Base-by-base conservation (phyloP, 2,888 invertebrate species). In the Drosophila incognita region DNA sequence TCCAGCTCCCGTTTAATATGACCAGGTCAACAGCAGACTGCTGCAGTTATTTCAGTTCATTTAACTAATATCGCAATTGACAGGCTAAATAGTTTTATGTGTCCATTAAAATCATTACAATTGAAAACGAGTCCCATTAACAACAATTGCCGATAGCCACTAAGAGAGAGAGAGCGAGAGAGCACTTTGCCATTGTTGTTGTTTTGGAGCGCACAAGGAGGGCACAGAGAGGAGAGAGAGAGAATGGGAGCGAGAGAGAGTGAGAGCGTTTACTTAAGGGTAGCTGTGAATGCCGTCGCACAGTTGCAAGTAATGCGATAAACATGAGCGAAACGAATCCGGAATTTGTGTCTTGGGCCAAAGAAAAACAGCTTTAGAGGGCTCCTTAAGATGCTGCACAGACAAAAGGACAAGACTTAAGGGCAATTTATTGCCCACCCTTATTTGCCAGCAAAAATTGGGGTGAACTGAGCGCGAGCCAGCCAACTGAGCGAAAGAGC, bases 81-180 rank as follows among this genome's bases (percentile, higher is more conserved):
- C 53, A 21, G 38, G 24, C 35, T 68, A 66, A 72, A 72, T 76
- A 68, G 74, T 76, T 87, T 82, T 67, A 78, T 69, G 67, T 21
- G 53, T 35, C 60, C 74, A 87, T 84, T 84, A 69, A 78, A 76
- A 72, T 61, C 77, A 77, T 87, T 72, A 36, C 62, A 72, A 71
- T 56, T 71, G 48, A 58, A 74, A 59, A 78, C 65, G 70, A 69
- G 56, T 57, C 46, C 54, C 66, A 79, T 83, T 83, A 76, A 69
- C 69, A 75, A 73, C 66, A 74, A 67, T 64, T 52, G 52, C 35
- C 49, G 62, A 66, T 64, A 36, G 68, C 35, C 31, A 29, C 40
- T 24, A 42, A 13, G n/a, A 52, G 11, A 31, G 51, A 53, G 31
- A 35, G 68, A 42, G n/a, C n/a, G 69, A 36, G 70, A 56, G 70